Evolutionary conservation across 1,140 invertebrate species (phyloP), one percentile per base, ranked within the genome.

Genomic region (Drosophila ananassae): DNA sequence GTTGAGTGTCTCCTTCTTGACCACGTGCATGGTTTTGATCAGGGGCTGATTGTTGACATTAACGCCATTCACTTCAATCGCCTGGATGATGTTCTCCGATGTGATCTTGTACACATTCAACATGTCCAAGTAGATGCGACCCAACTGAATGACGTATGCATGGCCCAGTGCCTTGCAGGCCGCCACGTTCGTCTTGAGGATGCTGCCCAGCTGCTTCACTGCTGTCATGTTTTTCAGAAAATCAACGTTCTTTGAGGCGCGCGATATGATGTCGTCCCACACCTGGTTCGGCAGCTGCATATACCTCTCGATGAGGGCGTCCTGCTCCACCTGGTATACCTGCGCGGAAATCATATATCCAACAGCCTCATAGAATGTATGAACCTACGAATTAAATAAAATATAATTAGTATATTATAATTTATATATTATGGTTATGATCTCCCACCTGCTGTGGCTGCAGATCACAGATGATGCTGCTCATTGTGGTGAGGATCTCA

Each of bases 281-380:
- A 98, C 98, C 94, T 98, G 97, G 94, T 99, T 99, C 7, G 99
- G 99, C 54, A 99, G 94, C 76, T 95, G 92, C 98, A 99, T 99
- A 80, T 99, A 99, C 76, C 98, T 97, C 89, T 99, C 98, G 90
- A 99, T 99, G 9, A 99, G 93, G 53, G 96, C 95, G 91, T 99
- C 98, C 93, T 99, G 98, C 30, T 95, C 94, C 37, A 95, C 94
- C 81, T 96, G 95, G 92, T 99, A 98, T 12, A 96, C 94, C 92
- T 99, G 97, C 41, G 98, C 97, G 92, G 96, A 97, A 84, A 99
- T 99, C 98, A 99, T 99, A 90, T 99, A 98, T 47, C 99, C 99
- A 56, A 99, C 98, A 52, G 99, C 99, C 93, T 99, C 99, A 93
- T 99, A 99, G 93, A 99, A 99, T 39, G 99, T 99, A 91, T 99